These are phyloP conservation scores for Podocnemis expansa DNA, from an alignment of 2,113 vertebrate species.

Conservation along the genomic window DNA sequence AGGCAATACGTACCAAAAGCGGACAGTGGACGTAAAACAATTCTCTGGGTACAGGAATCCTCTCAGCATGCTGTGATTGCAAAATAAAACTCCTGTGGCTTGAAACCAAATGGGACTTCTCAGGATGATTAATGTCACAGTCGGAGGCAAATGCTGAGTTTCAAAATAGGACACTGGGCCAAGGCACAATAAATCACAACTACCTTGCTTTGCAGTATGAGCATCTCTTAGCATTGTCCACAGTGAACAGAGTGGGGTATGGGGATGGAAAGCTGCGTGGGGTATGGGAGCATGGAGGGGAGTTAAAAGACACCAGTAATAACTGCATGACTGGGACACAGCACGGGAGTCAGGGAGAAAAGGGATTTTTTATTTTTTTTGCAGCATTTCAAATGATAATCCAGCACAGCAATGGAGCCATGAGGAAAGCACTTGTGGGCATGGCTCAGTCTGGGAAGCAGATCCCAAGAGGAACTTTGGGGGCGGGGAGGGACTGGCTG, in stretches of 20 bases:
- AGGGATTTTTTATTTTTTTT: not conserved
- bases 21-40: slow-evolving; percentile 38
- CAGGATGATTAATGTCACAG: slow-evolving; percentile 65
- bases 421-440: not conserved
- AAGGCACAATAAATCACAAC: slow-evolving; percentile 67
- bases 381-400: not conserved
- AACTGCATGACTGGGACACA: not conserved
- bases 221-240: not conserved
- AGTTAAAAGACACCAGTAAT: not conserved
- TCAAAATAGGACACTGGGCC: slow-evolving; percentile 28
- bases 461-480: not conserved
- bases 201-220: slow-evolving; percentile 58
- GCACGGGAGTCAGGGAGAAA: not conserved
- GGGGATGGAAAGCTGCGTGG: slow-evolving; percentile 7
- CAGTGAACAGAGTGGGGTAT: not conserved
- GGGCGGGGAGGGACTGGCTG: not conserved
- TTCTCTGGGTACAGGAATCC: slow-evolving; percentile 38
- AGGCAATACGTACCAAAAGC: slow-evolving; percentile 63
- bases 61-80: slow-evolving; percentile 56
- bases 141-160: slow-evolving; percentile 49
- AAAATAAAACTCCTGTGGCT: slow-evolving; percentile 56
- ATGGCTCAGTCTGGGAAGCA: not conserved
- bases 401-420: not conserved
- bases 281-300: rapidly evolving
- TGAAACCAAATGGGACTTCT: not conserved